phyloP scores from a whole-genome alignment of 2,888 invertebrate genomes.

The Automeris io region DNA sequence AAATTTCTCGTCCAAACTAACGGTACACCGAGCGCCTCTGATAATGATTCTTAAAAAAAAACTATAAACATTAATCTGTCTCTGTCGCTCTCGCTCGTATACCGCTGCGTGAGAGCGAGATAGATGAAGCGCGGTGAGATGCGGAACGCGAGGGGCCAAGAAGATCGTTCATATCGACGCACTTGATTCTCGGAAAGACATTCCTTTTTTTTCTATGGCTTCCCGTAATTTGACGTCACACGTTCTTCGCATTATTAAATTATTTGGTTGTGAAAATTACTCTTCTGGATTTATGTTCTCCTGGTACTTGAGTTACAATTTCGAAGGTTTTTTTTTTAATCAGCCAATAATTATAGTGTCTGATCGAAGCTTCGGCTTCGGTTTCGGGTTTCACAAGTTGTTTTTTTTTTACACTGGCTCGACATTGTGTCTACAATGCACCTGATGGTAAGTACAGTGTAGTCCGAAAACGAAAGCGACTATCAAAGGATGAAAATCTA shows the following conservation, averaged over 20 bases:
- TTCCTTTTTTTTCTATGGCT: neutral
- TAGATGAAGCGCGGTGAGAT: constrained; percentile 1
- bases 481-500: too few relatives aligned
- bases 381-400: too few relatives aligned
- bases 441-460: too few relatives aligned
- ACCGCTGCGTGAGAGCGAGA: neutral
- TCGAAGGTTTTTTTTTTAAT: too few relatives aligned
- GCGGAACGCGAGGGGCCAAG: neutral
- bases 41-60: neutral
- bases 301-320: too few relatives aligned
- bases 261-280: neutral
- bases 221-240: neutral
- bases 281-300: neutral
- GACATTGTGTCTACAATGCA: too few relatives aligned
- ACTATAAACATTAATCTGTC: neutral
- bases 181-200: neutral
- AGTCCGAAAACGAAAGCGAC: too few relatives aligned
- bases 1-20: neutral
- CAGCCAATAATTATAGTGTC: too few relatives aligned
- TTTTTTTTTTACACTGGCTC: too few relatives aligned
- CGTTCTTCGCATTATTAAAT: neutral
- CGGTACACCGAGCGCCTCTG: neutral
- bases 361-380: too few relatives aligned
- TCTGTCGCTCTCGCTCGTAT: neutral
- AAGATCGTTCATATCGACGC: constrained; percentile 1